Percentiles rank a stretch among this genome's conserved stretches.
Evolutionary conservation across 2,797 vertebrate species (phyloP).

Genomic region (Melanotaenia nigrans): DNA sequence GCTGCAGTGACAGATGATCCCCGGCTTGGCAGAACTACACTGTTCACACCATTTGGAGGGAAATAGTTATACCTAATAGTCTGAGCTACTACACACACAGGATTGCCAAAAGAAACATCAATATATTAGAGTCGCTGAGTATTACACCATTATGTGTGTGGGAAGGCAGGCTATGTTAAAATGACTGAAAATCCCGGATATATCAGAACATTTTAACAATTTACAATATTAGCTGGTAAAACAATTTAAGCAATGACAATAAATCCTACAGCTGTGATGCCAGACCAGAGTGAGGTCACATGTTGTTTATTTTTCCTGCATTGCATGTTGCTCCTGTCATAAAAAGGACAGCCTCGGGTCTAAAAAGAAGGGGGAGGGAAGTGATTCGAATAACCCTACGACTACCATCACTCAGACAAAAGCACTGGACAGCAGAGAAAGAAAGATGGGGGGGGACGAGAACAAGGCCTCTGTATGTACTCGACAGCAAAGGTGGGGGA

Average conservation of each 20-base stretch:
- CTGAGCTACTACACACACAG: conserved; percentile 40
- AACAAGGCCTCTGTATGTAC: conserved; percentile 73
- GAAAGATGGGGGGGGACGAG: conserved; percentile 51
- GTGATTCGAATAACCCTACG: conserved; percentile 68
- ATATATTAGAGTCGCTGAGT: conserved; percentile 26
- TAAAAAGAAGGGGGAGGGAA: conserved; percentile 29
- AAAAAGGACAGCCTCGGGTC: conserved; percentile 77
- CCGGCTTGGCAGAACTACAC: conserved; percentile 47
- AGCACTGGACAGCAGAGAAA: conserved; percentile 64
- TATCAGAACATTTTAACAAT: conserved; percentile 9
- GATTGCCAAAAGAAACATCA: conserved; percentile 58
- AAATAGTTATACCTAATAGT: conserved; percentile 44
- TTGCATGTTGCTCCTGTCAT: conserved; percentile 62
- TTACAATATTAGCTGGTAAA: conserved; percentile 4
- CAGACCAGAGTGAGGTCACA: conserved; percentile 39
- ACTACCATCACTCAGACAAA: conserved; percentile 75
- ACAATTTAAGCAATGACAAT: conserved; percentile 2
- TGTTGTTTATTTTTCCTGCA: conserved; percentile 54
- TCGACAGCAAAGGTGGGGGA: conserved; percentile 56
- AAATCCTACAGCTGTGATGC: conserved; percentile 28
- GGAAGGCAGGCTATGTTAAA: conserved; percentile 15
- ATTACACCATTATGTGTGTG: not conserved
- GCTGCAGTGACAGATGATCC: conserved; percentile 64
- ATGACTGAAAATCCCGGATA: conserved; percentile 18
- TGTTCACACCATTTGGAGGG: conserved; percentile 43